phyloP scores from a whole-genome alignment of 2,113 vertebrate species.

The Calypte anna region DNA sequence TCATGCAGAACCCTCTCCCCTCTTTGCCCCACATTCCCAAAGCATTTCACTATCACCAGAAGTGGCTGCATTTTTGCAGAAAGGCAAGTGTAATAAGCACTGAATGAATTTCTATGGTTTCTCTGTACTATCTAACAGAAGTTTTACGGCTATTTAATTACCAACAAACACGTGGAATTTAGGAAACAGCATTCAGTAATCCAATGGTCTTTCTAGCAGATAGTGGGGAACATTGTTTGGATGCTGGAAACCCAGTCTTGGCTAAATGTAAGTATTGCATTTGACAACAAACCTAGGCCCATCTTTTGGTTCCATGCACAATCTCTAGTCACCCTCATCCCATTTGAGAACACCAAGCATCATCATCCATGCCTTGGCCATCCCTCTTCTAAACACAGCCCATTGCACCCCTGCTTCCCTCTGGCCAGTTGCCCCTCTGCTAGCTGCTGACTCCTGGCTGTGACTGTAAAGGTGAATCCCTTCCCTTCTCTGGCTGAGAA shows the following conservation, averaged over 20 bases:
- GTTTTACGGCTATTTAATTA: neutral
- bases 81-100: neutral
- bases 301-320: neutral
- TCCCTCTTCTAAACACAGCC: neutral
- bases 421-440: neutral
- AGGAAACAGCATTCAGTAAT: neutral
- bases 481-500: neutral
- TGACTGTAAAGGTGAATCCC: accelerated
- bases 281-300: neutral
- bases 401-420: neutral
- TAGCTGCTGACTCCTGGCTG: neutral
- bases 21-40: accelerated
- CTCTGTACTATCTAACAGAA: neutral
- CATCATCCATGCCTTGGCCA: neutral
- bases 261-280: neutral
- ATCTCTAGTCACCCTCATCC: neutral
- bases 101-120: neutral
- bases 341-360: neutral
- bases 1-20: accelerated
- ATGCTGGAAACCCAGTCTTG: neutral
- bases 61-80: neutral
- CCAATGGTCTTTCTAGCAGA: neutral
- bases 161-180: neutral
- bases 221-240: accelerated
- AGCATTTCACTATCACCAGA: accelerated